These are phyloP conservation scores for Porites evermanni DNA, from an alignment of 92 coral and sea anemone genomes.

Conservation along the genomic window DNA sequence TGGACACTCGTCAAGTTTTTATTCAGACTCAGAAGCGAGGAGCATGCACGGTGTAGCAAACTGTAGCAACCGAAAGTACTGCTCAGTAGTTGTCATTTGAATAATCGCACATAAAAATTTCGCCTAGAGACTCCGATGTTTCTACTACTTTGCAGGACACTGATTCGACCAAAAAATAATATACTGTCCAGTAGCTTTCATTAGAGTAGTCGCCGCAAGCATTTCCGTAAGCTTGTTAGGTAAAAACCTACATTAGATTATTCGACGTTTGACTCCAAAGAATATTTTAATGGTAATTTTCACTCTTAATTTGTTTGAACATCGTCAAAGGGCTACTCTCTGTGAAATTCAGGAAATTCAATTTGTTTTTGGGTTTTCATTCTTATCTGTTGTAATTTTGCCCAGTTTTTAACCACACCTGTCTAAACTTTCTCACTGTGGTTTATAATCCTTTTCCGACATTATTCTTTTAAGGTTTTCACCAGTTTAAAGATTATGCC, in stretches of 20 bases:
- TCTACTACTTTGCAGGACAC: too few species aligned
- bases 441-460: not conserved
- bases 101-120: too few species aligned
- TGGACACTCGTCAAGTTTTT: not conserved
- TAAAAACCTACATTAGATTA: not conserved
- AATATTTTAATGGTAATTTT: too few species aligned
- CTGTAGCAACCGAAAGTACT: not conserved
- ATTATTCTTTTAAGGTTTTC: not conserved
- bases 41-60: not conserved
- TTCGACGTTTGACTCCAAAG: not conserved
- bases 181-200: too few species aligned
- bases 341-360: not conserved
- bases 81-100: not conserved
- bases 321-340: not conserved
- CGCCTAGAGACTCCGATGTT: too few species aligned
- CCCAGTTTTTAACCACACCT: not conserved
- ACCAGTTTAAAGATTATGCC: too few species aligned
- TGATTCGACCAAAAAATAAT: too few species aligned
- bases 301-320: not conserved
- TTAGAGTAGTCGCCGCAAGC: too few species aligned
- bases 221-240: not conserved
- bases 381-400: not conserved
- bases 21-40: not conserved
- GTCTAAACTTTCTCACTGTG: not conserved
- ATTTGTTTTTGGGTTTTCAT: not conserved